Base-by-base conservation (phyloP, 2,797 vertebrate species). In the Dromococcyx pavoninus region DNA sequence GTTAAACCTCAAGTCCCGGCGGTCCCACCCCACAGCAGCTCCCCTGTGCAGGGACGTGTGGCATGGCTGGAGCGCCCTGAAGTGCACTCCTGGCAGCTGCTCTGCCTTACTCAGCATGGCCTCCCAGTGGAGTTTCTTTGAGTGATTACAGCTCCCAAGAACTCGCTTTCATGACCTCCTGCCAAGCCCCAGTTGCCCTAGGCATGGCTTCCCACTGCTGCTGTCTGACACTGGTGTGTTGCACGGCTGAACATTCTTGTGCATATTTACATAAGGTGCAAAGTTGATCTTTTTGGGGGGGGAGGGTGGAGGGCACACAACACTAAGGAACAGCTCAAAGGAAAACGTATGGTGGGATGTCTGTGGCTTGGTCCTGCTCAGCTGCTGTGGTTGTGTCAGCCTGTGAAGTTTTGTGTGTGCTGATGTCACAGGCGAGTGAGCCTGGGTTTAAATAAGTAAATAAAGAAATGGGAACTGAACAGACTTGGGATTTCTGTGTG, bases 131-230 rank as follows among this genome's bases (percentile, higher is more conserved):
- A 75, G 43, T 27, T 43, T 13, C 27, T 41, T 2, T 13, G 35
- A 19, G 37, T 7, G 25, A 54, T 4, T 30, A 15, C 28, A 75
- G 53, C 17, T 37, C 12, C 9, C 2, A 3, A 22, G 50, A 41
- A 7, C 48, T 28, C 0, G 0, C 41, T 35, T 22, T 35, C 51
- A 21, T 2, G 8, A 30, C 25, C 2, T 9, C 30, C 58, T 1
- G 0, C 54, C 54, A 57, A 48, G 78, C 43, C 78, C 33, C 0
- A 2, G 1, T 33, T 50, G 39, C 22, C 41, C 15, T 0, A 0
- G 60, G 27, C 46, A 7, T 0, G 1, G 21, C 64, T 65, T 50
- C 35, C 14, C 24, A 2, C 30, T 18, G 25, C 13, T 0, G 2
- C 60, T 56, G 30, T 27, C 35, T 37, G 32, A 3, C 43, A 22